Percentiles rank a stretch among this genome's conserved stretches.
Evolutionary conservation across 53 echinoderm and acorn worm species (phyloP).

Genomic region (Astropecten irregularis): DNA sequence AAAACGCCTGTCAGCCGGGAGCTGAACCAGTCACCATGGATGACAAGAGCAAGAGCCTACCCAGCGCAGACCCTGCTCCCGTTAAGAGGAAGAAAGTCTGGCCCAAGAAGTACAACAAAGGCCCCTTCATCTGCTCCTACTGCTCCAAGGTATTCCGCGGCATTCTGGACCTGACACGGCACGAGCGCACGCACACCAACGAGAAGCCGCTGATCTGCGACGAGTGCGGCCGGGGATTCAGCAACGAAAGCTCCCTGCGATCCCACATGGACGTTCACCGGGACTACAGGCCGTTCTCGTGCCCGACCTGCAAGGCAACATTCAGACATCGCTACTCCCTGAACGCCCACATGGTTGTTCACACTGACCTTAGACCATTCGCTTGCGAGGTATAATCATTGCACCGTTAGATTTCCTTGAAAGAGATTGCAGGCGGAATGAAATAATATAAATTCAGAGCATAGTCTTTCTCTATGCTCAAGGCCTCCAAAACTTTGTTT

Average conservation of each 20-base stretch:
- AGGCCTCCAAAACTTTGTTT: too few relatives aligned
- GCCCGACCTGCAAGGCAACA: not conserved
- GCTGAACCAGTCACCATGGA: too few relatives aligned
- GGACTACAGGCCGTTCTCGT: not conserved
- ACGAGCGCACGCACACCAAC: conserved; percentile 37
- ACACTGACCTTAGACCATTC: conserved; percentile 6
- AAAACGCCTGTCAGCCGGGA: too few relatives aligned
- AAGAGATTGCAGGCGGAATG: too few relatives aligned
- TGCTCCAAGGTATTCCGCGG: conserved; percentile 11
- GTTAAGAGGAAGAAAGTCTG: conserved; percentile 39
- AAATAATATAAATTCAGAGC: too few relatives aligned
- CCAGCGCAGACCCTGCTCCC: too few relatives aligned
- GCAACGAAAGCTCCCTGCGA: not conserved
- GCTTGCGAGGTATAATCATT: not conserved
- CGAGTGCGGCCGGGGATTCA: conserved; percentile 19
- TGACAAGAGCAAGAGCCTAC: too few relatives aligned
- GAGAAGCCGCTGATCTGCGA: conserved; percentile 14
- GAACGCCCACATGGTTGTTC: not conserved
- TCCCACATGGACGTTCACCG: not conserved
- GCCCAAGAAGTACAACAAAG: conserved; percentile 43
- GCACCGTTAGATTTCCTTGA: not conserved
- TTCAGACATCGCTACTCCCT: not conserved
- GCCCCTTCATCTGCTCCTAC: conserved; percentile 28
- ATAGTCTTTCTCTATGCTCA: too few relatives aligned
- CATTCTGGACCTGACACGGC: conserved; percentile 5